Evolutionary conservation across 2,888 invertebrate species (phyloP), one percentile per base, ranked within the genome.

Genomic region (Napeogenes inachia): DNA sequence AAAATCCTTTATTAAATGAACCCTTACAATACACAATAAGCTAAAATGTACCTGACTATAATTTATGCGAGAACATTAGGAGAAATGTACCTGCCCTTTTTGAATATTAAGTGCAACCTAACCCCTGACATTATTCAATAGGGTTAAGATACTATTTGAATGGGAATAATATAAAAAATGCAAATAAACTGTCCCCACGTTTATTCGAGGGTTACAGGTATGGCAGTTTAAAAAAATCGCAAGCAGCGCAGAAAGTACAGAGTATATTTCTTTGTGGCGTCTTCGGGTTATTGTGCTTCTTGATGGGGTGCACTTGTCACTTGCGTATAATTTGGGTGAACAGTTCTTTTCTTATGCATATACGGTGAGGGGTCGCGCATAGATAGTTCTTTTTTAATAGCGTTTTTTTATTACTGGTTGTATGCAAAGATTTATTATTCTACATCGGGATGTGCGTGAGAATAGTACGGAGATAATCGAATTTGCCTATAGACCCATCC

Each of bases 101-200:
- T 87, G 90, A 90, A 91, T 91, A 89, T 90, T 91, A 90, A 91
- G 89, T 91, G 90, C 87, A 91, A 91, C 89, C 84, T 91, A 89
- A 91, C 91, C 91, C 91, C 91, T 90, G 86, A 87, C 89, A 89
- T 91, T 89, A 86, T 76, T 87, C 82, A 88, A 89, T 88, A 78
- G 89, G 89, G 89, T 89, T 91, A 86, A 89, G 89, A 90, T 89
- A 89, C 89, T 82, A 84, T 89, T 89, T 89, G 85, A 82, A 89
- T 85, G 79, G 85, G 78, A 85, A 89, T 87, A 85, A 88, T 85
- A 85, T 71, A 82, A 83, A 81, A 90, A 90, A 90, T 89, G 91
- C 90, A 90, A 91, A 91, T 91, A 90, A 84, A 89, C 87, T 90
- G 87, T 89, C 89, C 89, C 89, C 85, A 82, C 83, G 73, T 85